Percentiles rank a stretch among this genome's conserved stretches.
Conservation (phyloP, 2,888 invertebrate species). For the Netelia virgata region DNA sequence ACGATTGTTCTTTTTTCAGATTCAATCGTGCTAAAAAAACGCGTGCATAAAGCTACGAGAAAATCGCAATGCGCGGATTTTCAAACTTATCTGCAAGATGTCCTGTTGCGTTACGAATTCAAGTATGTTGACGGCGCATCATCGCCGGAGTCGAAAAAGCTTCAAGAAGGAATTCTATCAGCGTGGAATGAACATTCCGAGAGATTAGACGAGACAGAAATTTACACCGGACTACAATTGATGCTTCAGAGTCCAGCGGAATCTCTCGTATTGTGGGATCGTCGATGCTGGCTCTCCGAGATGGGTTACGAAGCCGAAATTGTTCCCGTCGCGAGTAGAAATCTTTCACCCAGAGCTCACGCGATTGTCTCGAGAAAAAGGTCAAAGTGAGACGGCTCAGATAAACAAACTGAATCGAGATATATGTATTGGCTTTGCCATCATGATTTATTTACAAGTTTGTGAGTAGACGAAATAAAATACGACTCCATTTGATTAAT, state of each 20-base stretch:
- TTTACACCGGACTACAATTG: constrained; percentile 81
- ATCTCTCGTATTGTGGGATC: constrained; percentile 79
- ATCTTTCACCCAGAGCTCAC: constrained; percentile 80
- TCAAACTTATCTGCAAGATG: constrained; percentile 78
- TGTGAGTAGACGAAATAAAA: too few relatives aligned
- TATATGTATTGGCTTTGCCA: too few relatives aligned
- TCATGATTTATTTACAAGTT: too few relatives aligned
- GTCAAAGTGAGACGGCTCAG: constrained; percentile 9
- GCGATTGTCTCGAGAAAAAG: constrained; percentile 78
- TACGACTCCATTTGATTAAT: constrained; percentile 8
- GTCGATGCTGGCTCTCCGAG: constrained; percentile 79
- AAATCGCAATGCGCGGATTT: constrained; percentile 80
- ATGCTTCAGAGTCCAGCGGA: constrained; percentile 81
- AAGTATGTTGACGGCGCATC: constrained; percentile 39
- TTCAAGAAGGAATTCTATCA: constrained; percentile 69
- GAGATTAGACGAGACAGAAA: constrained; percentile 75
- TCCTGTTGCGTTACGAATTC: constrained; percentile 77
- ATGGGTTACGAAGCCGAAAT: constrained; percentile 74
- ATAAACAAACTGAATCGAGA: constrained; percentile 41
- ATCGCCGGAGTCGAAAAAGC: constrained; percentile 47
- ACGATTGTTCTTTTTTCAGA: constrained; percentile 72
- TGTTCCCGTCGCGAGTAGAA: constrained; percentile 76
- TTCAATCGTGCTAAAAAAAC: constrained; percentile 76
- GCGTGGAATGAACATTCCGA: constrained; percentile 76
- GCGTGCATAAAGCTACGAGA: constrained; percentile 79